Evolutionary conservation across 2,888 invertebrate species (phyloP).

Genomic region (Tetramorium bicarinatum): DNA sequence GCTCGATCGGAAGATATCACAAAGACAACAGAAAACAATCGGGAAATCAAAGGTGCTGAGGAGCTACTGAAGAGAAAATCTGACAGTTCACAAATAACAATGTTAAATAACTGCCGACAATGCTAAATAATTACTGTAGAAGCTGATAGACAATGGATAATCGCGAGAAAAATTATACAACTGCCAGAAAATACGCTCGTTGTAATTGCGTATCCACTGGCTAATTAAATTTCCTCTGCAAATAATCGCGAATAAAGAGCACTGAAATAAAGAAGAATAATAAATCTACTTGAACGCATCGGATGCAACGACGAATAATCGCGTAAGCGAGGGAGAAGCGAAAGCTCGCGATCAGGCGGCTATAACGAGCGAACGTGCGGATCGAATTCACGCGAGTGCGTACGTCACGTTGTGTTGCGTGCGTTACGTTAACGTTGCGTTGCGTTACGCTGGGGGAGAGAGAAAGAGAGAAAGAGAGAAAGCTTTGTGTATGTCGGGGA

Average conservation of each 20-base stretch:
- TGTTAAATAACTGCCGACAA: too few relatives aligned
- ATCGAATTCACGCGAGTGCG: constrained; percentile 35
- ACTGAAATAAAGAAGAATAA: background rate
- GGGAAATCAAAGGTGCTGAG: background rate
- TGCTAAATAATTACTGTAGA: background rate
- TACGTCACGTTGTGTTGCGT: constrained; percentile 45
- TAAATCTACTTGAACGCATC: background rate
- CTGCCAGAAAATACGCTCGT: background rate
- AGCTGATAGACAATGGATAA: background rate
- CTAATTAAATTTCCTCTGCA: background rate
- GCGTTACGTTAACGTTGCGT: constrained; percentile 48
- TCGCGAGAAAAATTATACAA: background rate
- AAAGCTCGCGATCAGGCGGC: background rate
- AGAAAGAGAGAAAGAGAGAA: background rate
- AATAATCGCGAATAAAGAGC: background rate
- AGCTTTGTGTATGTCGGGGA: constrained; percentile 1
- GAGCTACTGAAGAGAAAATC: background rate
- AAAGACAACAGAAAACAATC: background rate
- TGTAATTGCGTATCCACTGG: background rate
- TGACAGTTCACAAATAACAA: background rate
- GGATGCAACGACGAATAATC: background rate
- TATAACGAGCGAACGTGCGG: background rate
- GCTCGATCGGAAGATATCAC: background rate
- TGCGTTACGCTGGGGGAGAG: background rate
- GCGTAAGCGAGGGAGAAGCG: background rate